These are phyloP conservation scores for Novumbra hubbsi DNA, from an alignment of 2,797 vertebrate species.

Conservation along the genomic window DNA sequence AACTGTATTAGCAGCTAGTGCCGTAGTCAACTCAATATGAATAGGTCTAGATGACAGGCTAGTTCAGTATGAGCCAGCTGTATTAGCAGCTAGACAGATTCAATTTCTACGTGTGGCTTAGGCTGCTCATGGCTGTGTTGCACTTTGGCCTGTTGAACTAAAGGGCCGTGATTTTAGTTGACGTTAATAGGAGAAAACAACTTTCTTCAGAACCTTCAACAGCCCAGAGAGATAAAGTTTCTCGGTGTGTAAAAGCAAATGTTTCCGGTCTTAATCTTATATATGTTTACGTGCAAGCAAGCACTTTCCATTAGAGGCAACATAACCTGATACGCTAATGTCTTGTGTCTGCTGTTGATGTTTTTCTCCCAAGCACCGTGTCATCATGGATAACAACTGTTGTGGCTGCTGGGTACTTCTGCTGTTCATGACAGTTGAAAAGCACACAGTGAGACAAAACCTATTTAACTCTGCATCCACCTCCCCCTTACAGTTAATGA, in stretches of 20 bases:
- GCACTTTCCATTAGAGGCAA: constrained; percentile 1
- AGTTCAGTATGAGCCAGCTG: neutral
- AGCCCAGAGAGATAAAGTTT: neutral
- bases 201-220: neutral
- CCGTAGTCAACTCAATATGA: too few relatives aligned
- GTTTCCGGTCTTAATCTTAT: neutral
- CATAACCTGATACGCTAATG: neutral
- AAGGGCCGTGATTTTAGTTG: neutral
- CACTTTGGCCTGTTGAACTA: neutral
- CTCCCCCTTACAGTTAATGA: neutral
- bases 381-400: neutral
- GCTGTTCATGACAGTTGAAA: neutral
- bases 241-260: neutral
- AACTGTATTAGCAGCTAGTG: neutral
- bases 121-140: neutral
- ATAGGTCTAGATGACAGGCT: constrained; percentile 1
- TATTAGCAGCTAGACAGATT: neutral
- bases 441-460: neutral
- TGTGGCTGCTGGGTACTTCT: neutral
- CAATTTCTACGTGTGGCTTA: neutral
- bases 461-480: neutral
- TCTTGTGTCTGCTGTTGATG: neutral
- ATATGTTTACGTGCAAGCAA: neutral
- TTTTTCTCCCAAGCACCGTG: neutral
- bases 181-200: neutral